Evolutionary conservation across 2,113 vertebrate species (phyloP).

Genomic region (Lynx canadensis): DNA sequence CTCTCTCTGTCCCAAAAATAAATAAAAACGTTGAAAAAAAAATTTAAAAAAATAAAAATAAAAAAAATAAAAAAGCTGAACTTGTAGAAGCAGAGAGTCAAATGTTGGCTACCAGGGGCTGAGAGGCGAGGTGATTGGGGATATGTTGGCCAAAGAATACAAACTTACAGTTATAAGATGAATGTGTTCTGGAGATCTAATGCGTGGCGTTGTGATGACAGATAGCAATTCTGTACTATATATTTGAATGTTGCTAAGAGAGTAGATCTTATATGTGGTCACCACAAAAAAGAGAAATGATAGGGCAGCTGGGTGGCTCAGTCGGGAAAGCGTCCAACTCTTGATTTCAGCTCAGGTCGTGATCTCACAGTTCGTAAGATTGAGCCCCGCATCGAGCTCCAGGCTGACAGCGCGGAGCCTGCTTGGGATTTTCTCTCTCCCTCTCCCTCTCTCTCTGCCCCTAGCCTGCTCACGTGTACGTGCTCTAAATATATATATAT

Average conservation of each 20-base stretch:
- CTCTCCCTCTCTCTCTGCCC: no score
- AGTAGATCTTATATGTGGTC: neutral
- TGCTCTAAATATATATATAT: no score
- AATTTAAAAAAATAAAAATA: no score
- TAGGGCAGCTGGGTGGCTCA: neutral
- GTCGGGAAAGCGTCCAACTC: no score
- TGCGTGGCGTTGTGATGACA: neutral
- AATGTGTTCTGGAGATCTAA: constrained; percentile 20
- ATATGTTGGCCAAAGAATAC: neutral
- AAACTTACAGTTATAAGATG: neutral
- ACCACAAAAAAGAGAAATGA: neutral
- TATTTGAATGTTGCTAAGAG: constrained; percentile 1
- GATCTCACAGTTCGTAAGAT: no score
- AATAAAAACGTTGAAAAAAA: no score
- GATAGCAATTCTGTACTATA: neutral
- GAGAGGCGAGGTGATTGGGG: neutral
- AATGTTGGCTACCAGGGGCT: neutral
- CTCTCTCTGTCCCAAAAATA: no score
- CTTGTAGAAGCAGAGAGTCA: neutral
- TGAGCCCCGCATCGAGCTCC: no score
- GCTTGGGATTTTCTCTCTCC: no score
- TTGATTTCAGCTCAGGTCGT: no score
- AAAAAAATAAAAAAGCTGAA: neutral
- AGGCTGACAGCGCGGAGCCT: no score
- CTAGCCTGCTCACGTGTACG: no score